Evolutionary conservation across 2,888 invertebrate genomes (phyloP), one percentile per base, ranked within the genome.

Genomic region (Megamerina dolium): DNA sequence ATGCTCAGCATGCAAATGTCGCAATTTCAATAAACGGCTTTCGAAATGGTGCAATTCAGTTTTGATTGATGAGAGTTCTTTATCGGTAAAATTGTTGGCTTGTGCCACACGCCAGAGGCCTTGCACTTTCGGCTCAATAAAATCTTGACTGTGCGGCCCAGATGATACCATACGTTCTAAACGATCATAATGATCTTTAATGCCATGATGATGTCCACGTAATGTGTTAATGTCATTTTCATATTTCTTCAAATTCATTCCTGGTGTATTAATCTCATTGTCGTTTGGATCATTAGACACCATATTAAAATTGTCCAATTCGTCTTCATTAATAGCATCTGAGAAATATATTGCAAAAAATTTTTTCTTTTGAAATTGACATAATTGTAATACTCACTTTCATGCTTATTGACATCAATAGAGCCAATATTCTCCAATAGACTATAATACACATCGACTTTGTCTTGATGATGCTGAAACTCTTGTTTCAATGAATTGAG

Each of bases 391-490:
- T 33, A 57, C 77, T 66, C 74, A 86, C 87, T 87, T 68, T 82
- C 79, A 63, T 78, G 77, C 26, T 75, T 75, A 52, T 83, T 80
- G 32, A 75, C 67, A 26, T 60, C 55, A 5, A 76, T 69, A 2
- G 57, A 44, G 53, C 86, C 83, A 21, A 85, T 73, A 57, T 87
- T 83, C 52, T 80, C 78, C 39, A 91, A 74, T 45, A 94, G 67
- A 32, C 83, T 80, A 66, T 89, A 86, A 64, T 91, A 94, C 61
- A 94, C 85, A 65, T 93, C 87, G 37, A 94, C 81, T 73, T 93
- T 94, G 54, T 92, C 87, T 66, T 94, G 91, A 62, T 95, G 92
- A 66, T 94, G 93, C 16, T 74, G 72, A 61, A 95, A 93, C 70
- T 95, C 95, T 65, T 93, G 87, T 61, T 84, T 86, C 13, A 95